phyloP scores from a whole-genome alignment of 2,113 vertebrate genomes.

The Notiomystis cincta region DNA sequence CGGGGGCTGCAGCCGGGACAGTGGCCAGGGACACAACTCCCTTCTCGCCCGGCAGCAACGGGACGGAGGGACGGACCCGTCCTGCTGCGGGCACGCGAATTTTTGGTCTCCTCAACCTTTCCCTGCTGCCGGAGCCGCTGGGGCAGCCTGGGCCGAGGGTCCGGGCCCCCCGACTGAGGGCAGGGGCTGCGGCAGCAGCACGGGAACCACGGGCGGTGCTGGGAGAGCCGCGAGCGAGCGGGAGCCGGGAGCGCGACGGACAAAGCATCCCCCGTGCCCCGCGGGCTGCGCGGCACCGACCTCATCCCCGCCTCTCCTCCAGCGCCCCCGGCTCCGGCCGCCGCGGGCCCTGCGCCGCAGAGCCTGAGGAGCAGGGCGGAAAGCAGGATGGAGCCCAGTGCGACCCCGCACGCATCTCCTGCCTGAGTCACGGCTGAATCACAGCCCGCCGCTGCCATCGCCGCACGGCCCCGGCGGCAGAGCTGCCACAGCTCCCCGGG shows the following conservation, averaged over 20 bases:
- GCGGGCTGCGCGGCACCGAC: accelerated
- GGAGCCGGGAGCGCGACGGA: neutral
- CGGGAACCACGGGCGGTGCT: neutral
- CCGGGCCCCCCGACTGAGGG: neutral
- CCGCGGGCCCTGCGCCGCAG: neutral
- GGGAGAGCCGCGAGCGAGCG: neutral
- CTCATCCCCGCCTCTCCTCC: accelerated
- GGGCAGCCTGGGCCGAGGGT: neutral
- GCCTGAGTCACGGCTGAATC: neutral
- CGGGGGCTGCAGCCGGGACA: neutral
- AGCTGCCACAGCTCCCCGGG: neutral
- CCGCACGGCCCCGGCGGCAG: neutral
- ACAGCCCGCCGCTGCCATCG: neutral
- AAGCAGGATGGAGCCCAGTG: neutral
- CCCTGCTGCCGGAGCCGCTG: neutral
- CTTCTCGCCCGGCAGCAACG: neutral
- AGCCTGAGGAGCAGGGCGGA: neutral
- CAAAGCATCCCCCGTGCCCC: neutral
- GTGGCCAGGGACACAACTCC: neutral
- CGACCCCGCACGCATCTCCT: neutral
- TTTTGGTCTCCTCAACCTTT: neutral
- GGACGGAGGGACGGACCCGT: neutral
- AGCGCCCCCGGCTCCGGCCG: neutral
- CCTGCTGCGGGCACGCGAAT: accelerated
- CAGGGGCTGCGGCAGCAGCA: neutral